These are phyloP conservation scores for Drosophila sproati DNA, from an alignment of 1,140 invertebrate genomes.

Conservation along the genomic window DNA sequence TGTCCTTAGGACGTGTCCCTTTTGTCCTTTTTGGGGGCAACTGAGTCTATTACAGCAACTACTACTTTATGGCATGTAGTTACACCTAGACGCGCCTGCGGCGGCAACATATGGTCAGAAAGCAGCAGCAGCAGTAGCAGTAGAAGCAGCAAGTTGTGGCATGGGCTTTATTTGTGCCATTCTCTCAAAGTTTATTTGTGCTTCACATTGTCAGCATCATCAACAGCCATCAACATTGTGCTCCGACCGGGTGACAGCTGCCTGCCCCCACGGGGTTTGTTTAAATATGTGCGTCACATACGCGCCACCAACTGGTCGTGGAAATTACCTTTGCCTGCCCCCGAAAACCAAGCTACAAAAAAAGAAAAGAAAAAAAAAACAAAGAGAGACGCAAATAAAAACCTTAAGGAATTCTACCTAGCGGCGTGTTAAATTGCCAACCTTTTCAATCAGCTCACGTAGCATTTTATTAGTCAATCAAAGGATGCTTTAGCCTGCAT, in stretches of 20 bases:
- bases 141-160: background rate
- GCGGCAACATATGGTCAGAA: slow-evolving; percentile 76
- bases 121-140: slow-evolving; percentile 19
- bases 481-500: slow-evolving; percentile 71
- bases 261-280: slow-evolving; percentile 54
- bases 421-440: slow-evolving; percentile 56
- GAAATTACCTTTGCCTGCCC: slow-evolving; percentile 67
- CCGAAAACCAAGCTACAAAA: too few relatives aligned
- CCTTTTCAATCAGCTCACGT: slow-evolving; percentile 68
- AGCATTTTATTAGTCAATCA: slow-evolving; percentile 81
- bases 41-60: slow-evolving; percentile 66
- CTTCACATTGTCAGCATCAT: slow-evolving; percentile 63
- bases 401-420: slow-evolving; percentile 59
- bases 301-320: slow-evolving; percentile 47
- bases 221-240: slow-evolving; percentile 62
- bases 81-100: slow-evolving; percentile 70
- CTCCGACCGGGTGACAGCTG: slow-evolving; percentile 47
- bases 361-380: slow-evolving; percentile 7
- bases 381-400: slow-evolving; percentile 36
- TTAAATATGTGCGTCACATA: slow-evolving; percentile 79
- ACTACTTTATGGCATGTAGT: slow-evolving; percentile 80
- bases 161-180: background rate
- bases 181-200: slow-evolving; percentile 69
- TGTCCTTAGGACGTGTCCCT: slow-evolving; percentile 45
- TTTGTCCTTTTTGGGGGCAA: slow-evolving; percentile 41